phyloP scores from a whole-genome alignment of 2,888 invertebrate species.

The Drosophila nr. perissopoda region DNA sequence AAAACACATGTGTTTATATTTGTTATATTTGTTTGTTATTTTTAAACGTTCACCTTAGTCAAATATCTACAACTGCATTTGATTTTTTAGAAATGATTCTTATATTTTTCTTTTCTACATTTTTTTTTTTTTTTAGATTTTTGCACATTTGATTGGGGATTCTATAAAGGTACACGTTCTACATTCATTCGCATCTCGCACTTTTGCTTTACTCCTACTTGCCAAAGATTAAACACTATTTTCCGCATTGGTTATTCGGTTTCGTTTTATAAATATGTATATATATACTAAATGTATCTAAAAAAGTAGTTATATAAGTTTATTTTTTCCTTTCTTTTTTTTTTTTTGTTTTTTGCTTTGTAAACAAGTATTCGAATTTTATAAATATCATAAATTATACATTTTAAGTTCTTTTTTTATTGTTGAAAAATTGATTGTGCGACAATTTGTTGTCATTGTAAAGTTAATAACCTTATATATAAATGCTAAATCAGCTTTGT shows the following conservation, averaged over 20 bases:
- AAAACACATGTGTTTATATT: slow-evolving; percentile 29
- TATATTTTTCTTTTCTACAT: slow-evolving; percentile 7
- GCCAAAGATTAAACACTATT: slow-evolving; percentile 17
- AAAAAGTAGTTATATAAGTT: slow-evolving; percentile 34
- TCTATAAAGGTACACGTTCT: slow-evolving; percentile 53
- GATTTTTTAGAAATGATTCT: slow-evolving; percentile 22
- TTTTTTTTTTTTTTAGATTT: background rate
- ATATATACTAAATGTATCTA: slow-evolving; percentile 31
- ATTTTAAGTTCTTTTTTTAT: slow-evolving; percentile 21
- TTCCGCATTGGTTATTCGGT: slow-evolving; percentile 24
- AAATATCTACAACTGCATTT: slow-evolving; percentile 63
- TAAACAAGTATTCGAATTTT: slow-evolving; percentile 53
- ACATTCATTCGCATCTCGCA: slow-evolving; percentile 27
- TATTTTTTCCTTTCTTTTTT: background rate
- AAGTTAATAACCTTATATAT: slow-evolving; percentile 52
- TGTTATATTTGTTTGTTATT: slow-evolving; percentile 28
- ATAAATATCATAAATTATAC: slow-evolving; percentile 43
- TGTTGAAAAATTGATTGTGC: slow-evolving; percentile 67
- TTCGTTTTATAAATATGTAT: slow-evolving; percentile 36
- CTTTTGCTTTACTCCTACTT: slow-evolving; percentile 18
- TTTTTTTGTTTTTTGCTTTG: slow-evolving; percentile 28
- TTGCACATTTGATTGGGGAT: slow-evolving; percentile 22
- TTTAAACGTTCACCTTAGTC: slow-evolving; percentile 20
- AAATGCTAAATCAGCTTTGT: slow-evolving; percentile 69
- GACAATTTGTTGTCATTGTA: slow-evolving; percentile 58